A percentile compares a stretch with the other conserved stretches of the same genome.
These are phyloP conservation scores for Tetanocera ferruginea DNA, from an alignment of 2,888 invertebrate genomes.

Conservation along the genomic window DNA sequence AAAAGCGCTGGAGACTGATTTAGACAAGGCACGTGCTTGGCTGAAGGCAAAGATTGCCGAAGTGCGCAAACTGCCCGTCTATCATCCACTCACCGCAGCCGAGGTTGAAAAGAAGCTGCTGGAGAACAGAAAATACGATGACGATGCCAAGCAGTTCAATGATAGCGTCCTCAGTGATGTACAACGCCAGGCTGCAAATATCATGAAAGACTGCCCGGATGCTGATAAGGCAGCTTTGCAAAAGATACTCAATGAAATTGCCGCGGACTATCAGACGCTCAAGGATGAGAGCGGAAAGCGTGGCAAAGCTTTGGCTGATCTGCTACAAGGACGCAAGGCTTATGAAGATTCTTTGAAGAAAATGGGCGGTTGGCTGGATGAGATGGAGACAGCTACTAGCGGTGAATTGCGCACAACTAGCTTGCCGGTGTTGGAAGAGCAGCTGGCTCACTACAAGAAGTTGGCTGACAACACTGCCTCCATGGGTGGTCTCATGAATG, in stretches of 20 bases:
- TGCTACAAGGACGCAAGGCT: constrained; percentile 82
- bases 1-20: constrained; percentile 81
- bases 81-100: constrained; percentile 82
- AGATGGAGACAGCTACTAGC: constrained; percentile 88
- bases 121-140: constrained; percentile 81
- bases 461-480: constrained; percentile 81
- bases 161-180: constrained; percentile 82
- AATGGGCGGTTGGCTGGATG: constrained; percentile 89
- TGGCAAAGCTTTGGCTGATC: constrained; percentile 78
- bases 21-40: constrained; percentile 86
- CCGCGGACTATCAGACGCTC: constrained; percentile 79
- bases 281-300: constrained; percentile 82
- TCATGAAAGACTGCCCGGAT: constrained; percentile 87
- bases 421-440: constrained; percentile 87
- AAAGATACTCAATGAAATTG: constrained; percentile 77
- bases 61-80: constrained; percentile 79
- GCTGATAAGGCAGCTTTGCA: constrained; percentile 78
- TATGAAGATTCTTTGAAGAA: constrained; percentile 87
- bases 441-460: constrained; percentile 86
- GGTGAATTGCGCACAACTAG: constrained; percentile 85
- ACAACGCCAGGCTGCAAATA: constrained; percentile 80
- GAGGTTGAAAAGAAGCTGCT: constrained; percentile 88
- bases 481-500: constrained; percentile 79
- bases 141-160: constrained; percentile 82
- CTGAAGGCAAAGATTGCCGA: constrained; percentile 82